Conservation (phyloP, 2,888 invertebrate genomes). For the Cyaniris semiargus region DNA sequence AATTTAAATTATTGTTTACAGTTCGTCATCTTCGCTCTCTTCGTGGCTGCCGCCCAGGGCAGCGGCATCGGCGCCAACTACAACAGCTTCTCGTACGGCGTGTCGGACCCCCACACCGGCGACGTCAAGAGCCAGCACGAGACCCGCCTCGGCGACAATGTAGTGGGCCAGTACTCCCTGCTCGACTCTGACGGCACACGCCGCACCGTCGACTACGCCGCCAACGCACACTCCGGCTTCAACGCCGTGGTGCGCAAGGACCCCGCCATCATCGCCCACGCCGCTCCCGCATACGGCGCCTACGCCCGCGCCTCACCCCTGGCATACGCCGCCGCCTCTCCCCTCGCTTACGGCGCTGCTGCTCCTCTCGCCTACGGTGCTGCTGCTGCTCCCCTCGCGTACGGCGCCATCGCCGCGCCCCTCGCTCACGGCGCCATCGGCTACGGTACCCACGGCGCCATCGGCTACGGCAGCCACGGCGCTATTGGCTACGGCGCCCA, state of each 20-base stretch:
- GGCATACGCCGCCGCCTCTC: constrained; percentile 45
- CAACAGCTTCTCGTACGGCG: constrained; percentile 75
- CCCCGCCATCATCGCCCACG: constrained; percentile 52
- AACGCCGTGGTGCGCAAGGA: constrained; percentile 78
- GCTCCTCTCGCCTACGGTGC: constrained; percentile 46
- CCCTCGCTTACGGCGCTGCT: constrained; percentile 35
- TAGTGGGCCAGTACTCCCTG: constrained; percentile 74
- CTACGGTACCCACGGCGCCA: constrained; percentile 37
- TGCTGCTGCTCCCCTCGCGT: constrained; percentile 33
- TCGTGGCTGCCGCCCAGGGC: constrained; percentile 65
- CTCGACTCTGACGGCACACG: constrained; percentile 75
- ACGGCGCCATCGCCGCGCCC: constrained; percentile 26
- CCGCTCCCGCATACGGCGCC: constrained; percentile 31
- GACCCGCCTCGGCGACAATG: constrained; percentile 69
- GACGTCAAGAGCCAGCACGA: constrained; percentile 75
- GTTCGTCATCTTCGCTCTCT: constrained; percentile 67
- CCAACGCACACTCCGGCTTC: constrained; percentile 73
- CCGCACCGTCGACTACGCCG: constrained; percentile 77
- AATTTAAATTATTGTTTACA: constrained; percentile 54
- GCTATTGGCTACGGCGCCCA: constrained; percentile 38
- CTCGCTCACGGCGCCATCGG: constrained; percentile 36
- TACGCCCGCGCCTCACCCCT: constrained; percentile 42
- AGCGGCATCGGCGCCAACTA: constrained; percentile 61
- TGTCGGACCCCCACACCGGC: constrained; percentile 74
- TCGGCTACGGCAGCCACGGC: constrained; percentile 36